Evolutionary conservation across 2,888 invertebrate genomes (phyloP).

Genomic region (Drosophila colorata): DNA sequence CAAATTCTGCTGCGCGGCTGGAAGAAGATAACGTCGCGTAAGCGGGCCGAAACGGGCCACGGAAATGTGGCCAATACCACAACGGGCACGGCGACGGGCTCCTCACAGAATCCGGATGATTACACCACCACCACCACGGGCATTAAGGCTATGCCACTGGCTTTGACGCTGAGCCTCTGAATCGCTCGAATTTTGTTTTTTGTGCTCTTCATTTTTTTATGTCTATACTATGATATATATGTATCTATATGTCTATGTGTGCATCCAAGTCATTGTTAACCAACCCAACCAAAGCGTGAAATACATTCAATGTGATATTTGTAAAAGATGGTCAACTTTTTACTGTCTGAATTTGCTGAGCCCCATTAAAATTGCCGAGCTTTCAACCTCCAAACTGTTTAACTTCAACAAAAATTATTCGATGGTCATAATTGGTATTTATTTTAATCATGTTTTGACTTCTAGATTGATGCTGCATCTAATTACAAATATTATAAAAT

Average conservation of each 20-base stretch:
- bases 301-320: constrained; percentile 78
- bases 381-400: no score
- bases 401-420: no score
- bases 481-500: no score
- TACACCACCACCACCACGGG: constrained; percentile 44
- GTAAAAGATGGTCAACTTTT: constrained; percentile 37
- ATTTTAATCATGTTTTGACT: no score
- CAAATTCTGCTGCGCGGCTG: constrained; percentile 85
- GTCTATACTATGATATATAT: constrained; percentile 38
- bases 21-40: constrained; percentile 84
- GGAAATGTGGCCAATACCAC: constrained; percentile 81
- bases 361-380: no score
- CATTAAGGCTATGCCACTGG: constrained; percentile 68
- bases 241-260: constrained; percentile 49
- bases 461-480: no score
- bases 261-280: constrained; percentile 67
- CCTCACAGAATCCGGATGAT: constrained; percentile 83
- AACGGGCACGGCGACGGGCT: constrained; percentile 81
- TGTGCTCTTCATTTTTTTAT: constrained; percentile 34
- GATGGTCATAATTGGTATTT: no score
- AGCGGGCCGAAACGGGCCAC: constrained; percentile 82
- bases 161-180: constrained; percentile 57
- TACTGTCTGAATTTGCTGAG: background rate
- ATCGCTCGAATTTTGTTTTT: background rate
- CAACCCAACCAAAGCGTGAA: constrained; percentile 60